phyloP scores from a whole-genome alignment of 2,113 vertebrate species.

The Ammospiza caudacuta region DNA sequence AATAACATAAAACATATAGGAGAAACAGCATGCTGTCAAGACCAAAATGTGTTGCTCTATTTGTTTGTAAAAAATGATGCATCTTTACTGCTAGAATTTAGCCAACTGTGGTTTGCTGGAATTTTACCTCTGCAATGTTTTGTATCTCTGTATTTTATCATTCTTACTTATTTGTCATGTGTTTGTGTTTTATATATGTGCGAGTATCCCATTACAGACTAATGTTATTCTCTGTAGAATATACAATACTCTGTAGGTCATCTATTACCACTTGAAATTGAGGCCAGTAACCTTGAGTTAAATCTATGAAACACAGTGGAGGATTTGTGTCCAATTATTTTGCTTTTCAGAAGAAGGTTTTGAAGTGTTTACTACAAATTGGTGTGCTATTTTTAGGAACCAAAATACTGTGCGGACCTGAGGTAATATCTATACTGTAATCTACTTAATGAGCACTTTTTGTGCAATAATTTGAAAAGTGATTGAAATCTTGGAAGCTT shows the following conservation, averaged over 20 bases:
- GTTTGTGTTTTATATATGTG: neutral
- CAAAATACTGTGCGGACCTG: neutral
- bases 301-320: neutral
- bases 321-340: neutral
- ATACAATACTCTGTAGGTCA: neutral
- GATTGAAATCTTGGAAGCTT: slow-evolving; percentile 63
- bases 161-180: neutral
- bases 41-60: neutral
- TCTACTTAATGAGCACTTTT: slow-evolving; percentile 61
- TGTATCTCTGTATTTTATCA: neutral
- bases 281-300: neutral
- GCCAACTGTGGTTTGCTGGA: neutral
- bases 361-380: slow-evolving; percentile 13
- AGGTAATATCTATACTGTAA: slow-evolving; percentile 39
- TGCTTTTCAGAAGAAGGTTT: neutral
- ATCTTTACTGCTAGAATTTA: neutral
- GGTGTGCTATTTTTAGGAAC: neutral
- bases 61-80: neutral
- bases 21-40: neutral
- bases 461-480: slow-evolving; percentile 64
- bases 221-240: neutral
- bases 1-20: neutral
- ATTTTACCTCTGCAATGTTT: neutral
- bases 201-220: neutral
- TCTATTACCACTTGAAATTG: neutral